These are phyloP conservation scores for Eretmochelys imbricata DNA, from an alignment of 2,113 vertebrate genomes.

Conservation along the genomic window DNA sequence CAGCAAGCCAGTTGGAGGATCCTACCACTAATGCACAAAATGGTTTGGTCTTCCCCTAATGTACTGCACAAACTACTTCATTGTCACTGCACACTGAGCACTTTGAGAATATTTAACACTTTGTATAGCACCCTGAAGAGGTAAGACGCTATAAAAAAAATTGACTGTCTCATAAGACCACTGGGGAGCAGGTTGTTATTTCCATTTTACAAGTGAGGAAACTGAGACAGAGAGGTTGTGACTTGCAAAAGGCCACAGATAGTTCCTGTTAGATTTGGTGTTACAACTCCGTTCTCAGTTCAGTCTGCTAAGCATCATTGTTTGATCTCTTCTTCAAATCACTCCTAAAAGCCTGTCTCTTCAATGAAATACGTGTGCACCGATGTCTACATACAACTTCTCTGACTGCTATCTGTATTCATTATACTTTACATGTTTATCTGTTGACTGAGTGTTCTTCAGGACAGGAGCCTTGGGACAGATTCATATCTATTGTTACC, in stretches of 20 bases:
- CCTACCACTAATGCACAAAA: slow-evolving; percentile 17
- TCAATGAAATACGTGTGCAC: background rate
- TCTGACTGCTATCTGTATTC: background rate
- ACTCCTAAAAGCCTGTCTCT: background rate
- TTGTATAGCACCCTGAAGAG: background rate
- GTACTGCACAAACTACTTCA: background rate
- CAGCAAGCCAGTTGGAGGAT: background rate
- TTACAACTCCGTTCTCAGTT: background rate
- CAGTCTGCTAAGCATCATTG: background rate
- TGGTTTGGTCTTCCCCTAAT: slow-evolving; percentile 12
- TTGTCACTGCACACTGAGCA: background rate
- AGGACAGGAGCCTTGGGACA: background rate
- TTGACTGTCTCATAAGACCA: background rate
- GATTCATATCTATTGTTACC: background rate
- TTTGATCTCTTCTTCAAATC: background rate
- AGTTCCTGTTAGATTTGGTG: background rate
- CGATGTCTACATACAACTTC: background rate
- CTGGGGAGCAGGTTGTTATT: background rate
- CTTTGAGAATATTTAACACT: background rate
- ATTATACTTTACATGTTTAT: background rate
- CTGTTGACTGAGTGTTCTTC: background rate
- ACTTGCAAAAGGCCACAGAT: background rate
- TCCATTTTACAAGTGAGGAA: background rate
- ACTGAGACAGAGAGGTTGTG: background rate
- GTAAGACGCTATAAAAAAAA: background rate